Base-by-base conservation (phyloP, 2,888 invertebrate species). In the Tipula lateralis region DNA sequence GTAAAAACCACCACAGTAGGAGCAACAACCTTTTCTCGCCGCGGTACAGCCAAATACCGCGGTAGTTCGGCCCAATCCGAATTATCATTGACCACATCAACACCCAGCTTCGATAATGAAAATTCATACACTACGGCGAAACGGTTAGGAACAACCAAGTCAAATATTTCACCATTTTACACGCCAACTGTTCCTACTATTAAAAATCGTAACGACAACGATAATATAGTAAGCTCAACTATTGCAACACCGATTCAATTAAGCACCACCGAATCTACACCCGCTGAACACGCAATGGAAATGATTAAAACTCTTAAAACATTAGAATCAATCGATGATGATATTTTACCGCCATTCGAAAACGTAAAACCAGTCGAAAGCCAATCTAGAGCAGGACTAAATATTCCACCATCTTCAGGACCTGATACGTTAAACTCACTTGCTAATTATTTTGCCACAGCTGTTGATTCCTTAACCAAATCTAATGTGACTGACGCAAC, bases 361-460 rank as follows among this genome's bases (percentile, higher is more conserved):
- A 30, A 5, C 24, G 30, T n/a, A n/a, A 82, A 82, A 82, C 16
- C 82, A 0, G 30, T 30, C 5, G 83, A 83, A 7, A 83, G 12
- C 3, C 32, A 83, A 36, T 4, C 83, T 12, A 44, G 84, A 50
- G n/a, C 92, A 39, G 95, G 94, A 2, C 89, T 94, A n/a, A 91
- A 93, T 5, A 92, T 94, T 7, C 94, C 95, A 1, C 93, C 94
- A 16, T 95, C 95, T 0, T 92, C 94, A 0, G 95, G 95, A 0
- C 95, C 96, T 0, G 94, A 95, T 88, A 94, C 95, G 0, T 90
- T 95, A 12, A 95, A 95, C 87, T 94, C 95, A 0, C 88, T 96
- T 82, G 96, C 96, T 0, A 92, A 95, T 86, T 96, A 96, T 88
- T 96, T 96, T 88, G 95, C 95, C 1, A 93, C 93, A 7, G 93